Evolutionary conservation across 2,888 invertebrate species (phyloP).

Genomic region (Scaptomyza parva): DNA sequence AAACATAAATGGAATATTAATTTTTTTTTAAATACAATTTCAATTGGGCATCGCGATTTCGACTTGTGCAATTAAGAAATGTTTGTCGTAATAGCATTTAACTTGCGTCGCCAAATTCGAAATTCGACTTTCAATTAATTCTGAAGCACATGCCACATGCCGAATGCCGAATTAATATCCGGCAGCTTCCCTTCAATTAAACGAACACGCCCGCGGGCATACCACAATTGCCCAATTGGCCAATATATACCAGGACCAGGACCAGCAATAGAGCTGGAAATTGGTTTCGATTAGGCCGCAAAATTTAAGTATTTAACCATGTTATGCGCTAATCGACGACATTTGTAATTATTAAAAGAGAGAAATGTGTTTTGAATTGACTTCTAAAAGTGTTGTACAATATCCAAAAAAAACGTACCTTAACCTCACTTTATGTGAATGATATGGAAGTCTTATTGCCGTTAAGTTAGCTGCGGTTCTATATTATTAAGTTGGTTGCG

Average conservation of each 20-base stretch:
- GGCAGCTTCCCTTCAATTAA: constrained; percentile 39
- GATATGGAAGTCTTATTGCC: neutral
- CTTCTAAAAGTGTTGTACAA: neutral
- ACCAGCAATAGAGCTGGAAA: neutral
- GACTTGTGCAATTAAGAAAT: neutral
- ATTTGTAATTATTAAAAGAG: neutral
- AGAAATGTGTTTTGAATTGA: no score
- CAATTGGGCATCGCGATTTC: neutral
- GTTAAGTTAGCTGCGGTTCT: neutral
- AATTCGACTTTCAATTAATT: constrained; percentile 14
- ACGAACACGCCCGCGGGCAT: constrained; percentile 40
- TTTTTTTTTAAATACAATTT: neutral
- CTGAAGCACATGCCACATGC: constrained; percentile 9
- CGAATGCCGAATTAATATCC: constrained; percentile 30
- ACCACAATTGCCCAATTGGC: constrained; percentile 6
- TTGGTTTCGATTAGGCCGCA: neutral
- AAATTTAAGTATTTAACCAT: neutral
- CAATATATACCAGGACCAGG: no score
- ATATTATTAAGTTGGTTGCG: neutral
- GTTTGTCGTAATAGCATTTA: neutral
- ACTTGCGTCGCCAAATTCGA: neutral
- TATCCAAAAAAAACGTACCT: neutral
- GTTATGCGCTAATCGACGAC: constrained; percentile 1
- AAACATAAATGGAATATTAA: no score
- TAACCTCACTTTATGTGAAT: neutral